Conservation (phyloP, 2,113 vertebrate genomes). For the Phyllostomus discolor region DNA sequence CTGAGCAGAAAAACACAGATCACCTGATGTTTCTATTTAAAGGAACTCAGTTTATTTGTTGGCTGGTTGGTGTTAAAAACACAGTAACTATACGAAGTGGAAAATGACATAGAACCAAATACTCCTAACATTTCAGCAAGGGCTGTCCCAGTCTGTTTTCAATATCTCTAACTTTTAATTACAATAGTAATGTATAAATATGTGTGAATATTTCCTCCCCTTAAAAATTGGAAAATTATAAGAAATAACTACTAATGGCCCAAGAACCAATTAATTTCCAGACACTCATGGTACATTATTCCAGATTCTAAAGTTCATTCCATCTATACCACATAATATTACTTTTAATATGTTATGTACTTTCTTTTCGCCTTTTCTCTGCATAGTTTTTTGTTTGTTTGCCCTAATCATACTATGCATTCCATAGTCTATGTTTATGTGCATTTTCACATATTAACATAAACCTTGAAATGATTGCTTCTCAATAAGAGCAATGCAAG, state of each 20-base stretch:
- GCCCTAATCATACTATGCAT: not conserved
- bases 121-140: not conserved
- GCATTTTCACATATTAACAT: not conserved
- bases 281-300: not conserved
- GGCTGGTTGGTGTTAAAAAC: not conserved
- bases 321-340: not conserved
- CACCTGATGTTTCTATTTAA: not conserved
- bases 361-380: not conserved
- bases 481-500: not conserved
- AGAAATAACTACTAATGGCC: not conserved
- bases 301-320: not conserved
- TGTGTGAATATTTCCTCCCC: not conserved
- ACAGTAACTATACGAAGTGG: not conserved
- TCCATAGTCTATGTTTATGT: not conserved
- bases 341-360: not conserved
- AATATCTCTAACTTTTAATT: not conserved
- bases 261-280: not conserved
- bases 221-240: conserved; percentile 30
- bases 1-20: not conserved
- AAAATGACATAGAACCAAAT: not conserved
- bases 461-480: not conserved
- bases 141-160: not conserved
- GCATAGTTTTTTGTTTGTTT: not conserved
- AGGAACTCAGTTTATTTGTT: not conserved
- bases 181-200: not conserved